phyloP scores from a whole-genome alignment of 2,888 invertebrate species.

The Paralinhomoeus sp. region DNA sequence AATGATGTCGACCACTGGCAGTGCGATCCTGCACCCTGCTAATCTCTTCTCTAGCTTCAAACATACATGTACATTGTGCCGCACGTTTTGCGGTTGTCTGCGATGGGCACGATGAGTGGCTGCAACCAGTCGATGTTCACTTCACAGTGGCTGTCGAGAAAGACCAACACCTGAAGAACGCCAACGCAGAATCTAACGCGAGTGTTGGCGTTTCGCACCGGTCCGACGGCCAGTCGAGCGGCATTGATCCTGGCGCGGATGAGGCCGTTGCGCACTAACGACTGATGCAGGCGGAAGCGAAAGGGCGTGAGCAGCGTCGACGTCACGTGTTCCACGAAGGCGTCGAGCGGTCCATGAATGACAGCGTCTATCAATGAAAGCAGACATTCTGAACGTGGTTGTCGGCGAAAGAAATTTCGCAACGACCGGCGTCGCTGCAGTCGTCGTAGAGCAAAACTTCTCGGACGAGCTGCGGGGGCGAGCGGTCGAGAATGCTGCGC shows the following conservation, averaged over 20 bases:
- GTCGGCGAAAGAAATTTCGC: too few species aligned
- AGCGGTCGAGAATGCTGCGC: slow-evolving; percentile 11
- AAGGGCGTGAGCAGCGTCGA: too few species aligned
- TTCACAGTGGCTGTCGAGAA: slow-evolving; percentile 93
- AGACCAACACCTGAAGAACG: slow-evolving; percentile 57
- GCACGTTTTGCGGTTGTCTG: slow-evolving; percentile 46
- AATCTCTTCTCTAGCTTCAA: too few species aligned
- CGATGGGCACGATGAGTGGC: slow-evolving; percentile 69
- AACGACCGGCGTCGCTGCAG: slow-evolving; percentile 11
- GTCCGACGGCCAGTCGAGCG: slow-evolving; percentile 67
- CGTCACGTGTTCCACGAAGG: too few species aligned
- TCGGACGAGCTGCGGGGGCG: slow-evolving; percentile 16
- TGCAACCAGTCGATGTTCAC: slow-evolving; percentile 93
- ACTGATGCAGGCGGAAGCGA: too few species aligned
- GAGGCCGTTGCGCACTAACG: slow-evolving; percentile 75
- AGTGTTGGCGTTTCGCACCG: slow-evolving; percentile 33
- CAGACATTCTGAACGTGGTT: too few species aligned
- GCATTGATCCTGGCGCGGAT: slow-evolving; percentile 77
- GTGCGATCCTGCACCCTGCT: too few species aligned
- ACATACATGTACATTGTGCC: too few species aligned
- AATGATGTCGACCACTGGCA: too few species aligned
- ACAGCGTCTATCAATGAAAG: too few species aligned
- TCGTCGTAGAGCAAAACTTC: slow-evolving; percentile 26
- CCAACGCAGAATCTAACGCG: too few species aligned
- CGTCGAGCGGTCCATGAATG: too few species aligned